Base-by-base conservation (phyloP, 2,113 vertebrate species). In the Apeltes quadracus region DNA sequence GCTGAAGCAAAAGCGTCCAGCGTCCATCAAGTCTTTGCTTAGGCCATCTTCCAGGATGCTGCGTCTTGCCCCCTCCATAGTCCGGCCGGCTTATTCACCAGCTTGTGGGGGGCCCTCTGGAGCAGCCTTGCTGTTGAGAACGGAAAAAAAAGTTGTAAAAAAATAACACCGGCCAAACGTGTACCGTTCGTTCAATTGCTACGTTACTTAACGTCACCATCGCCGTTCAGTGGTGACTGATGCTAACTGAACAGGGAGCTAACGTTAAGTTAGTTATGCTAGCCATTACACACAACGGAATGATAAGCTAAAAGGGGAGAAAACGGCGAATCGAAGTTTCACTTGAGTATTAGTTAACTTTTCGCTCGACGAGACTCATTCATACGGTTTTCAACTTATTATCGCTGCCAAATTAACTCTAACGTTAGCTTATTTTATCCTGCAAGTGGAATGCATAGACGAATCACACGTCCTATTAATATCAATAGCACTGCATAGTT, bases 1-100 rank as follows among this genome's bases (percentile, higher is more conserved):
- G 75, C 85, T 89, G 54, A 89, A 90, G 79, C 92, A 93, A 64
- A 90, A 80, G 5, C 78, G 78, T 1, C 79, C 82, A 0, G 71
- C 67, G 9, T 69, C 58, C 72, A 84, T 85, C 41, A 82, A 15
- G 11, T 67, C 74, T 41, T 9, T 63, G 44, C 75, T 11, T 0
- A 69, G 22, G 11, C 72, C 71, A 32, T 68, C 57, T 16, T 62
- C 54, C 55, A 75, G 36, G 34, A 79, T 1, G n/a, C 34, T 79
- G 11, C 64, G 32, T 32, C 18, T 61, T 29, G 16, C 61, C 27
- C 43, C 48, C 63, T 83, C 66, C 90, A 90, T 91, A 55, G 29
- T 74, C 34, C 69, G 64, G 44, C 76, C 67, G 3, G 39, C n/a
- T 48, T 61, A 16, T 55, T 70, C 69, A 50, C 20, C 20, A 7